Base-by-base conservation (phyloP, 2,113 vertebrate genomes). In the Mystacornis crossleyi region DNA sequence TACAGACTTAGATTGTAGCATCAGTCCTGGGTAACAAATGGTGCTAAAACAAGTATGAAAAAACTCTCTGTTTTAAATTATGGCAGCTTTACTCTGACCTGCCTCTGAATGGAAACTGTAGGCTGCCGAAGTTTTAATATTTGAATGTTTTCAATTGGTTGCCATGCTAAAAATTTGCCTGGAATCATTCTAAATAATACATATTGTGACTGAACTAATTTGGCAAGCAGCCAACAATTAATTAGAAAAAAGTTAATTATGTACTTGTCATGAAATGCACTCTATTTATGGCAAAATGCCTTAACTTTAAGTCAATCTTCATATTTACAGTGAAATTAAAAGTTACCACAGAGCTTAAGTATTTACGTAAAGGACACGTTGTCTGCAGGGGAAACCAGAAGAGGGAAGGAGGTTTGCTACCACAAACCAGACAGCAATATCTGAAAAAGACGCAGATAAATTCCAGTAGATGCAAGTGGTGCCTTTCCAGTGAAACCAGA, bases 221-320 rank as follows among this genome's bases (percentile, higher is more conserved):
- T 95, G 86, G 62, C 74, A 96, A 81, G 95, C 91, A 90, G 85
- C 80, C 94, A 97, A 71, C 5, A 50, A 94, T 81, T 94, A 94
- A 97, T 95, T 97, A 97, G 58, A 95, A 94, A 70, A 97, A 97
- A 92, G 64, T 86, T 96, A 97, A 97, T 98, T 95, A 95, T 23
- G 40, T 77, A 77, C 91, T 90, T 96, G 93, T 97, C 92, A 86
- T 42, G n/a, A 97, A 97, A 96, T 80, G 67, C 23, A 71, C 86
- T 95, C 70, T 80, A 96, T 97, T 97, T 97, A 84, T 89, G 84
- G 81, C 23, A 82, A 97, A 96, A 85, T 77, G 38, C 86, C 74
- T 90, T 97, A 90, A 91, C 74, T 94, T 78, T 62, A 96, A 96
- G 80, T 95, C 92, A 97, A 57, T 94, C 83, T 69, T 89, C 77